Evolutionary conservation across 2,797 vertebrate genomes (phyloP), one percentile per base, ranked within the genome.

Genomic region (Mareca penelope): DNA sequence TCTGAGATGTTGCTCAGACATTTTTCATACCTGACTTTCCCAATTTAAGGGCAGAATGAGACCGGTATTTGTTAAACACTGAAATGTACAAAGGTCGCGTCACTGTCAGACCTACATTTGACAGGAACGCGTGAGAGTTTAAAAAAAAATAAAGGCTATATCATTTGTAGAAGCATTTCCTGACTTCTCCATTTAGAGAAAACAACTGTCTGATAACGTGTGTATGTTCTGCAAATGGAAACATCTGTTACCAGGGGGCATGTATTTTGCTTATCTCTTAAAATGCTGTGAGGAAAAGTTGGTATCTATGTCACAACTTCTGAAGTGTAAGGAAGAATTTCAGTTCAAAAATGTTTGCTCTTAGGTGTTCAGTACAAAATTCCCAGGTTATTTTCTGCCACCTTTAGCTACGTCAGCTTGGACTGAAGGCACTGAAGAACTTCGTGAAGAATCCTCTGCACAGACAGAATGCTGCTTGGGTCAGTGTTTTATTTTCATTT

Each of bases 221-320:
- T 96, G 95, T 96, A 96, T 96, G 28, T 94, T 96, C 78, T 90
- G 89, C 94, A 96, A 94, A 88, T 95, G 95, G 95, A 97, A 96
- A 97, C 95, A 96, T 93, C 96, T 97, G 95, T 93, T 97, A 93
- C 85, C 55, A 37, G 85, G 46, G 80, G 80, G 60, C 12, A 39
- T 91, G 85, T 95, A 90, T 94, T 95, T 90, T 96, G 55, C 88
- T 95, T 95, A 94, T 96, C 95, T 93, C 83, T 85, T 82, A 82
- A 94, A 96, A 89, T 94, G 93, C 94, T 96, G 94, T 96, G 95
- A 96, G 95, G 96, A 96, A 93, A 95, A 90, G 89, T 57, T 94
- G 92, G 33, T 94, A 78, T 91, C 88, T 90, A 1, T 89, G 94
- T 93, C 79, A 95, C 68, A 80, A 57, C 50, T 79, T 50, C 0